Evolutionary conservation across 1,140 invertebrate species (phyloP).

Genomic region (Popillia japonica): DNA sequence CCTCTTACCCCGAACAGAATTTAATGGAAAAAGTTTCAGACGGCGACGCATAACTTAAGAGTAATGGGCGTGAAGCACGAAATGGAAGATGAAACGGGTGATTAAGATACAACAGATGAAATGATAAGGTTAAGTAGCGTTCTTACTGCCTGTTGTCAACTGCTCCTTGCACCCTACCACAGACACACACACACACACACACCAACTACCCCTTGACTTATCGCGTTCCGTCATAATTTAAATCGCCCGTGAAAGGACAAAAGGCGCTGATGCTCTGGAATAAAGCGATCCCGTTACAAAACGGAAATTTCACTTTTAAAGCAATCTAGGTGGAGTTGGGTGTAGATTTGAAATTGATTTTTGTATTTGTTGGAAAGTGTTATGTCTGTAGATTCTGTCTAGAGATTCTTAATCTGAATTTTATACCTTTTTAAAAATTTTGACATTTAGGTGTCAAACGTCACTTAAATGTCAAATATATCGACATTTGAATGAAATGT

Average conservation of each 20-base stretch:
- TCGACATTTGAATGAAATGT: no score
- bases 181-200: not conserved
- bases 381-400: no score
- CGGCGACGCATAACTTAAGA: not conserved
- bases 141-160: not conserved
- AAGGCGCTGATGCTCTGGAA: not conserved
- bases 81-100: conserved; percentile 17
- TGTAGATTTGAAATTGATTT: no score
- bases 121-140: not conserved
- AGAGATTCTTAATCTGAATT: no score
- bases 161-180: not conserved
- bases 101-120: conserved; percentile 7
- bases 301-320: no score
- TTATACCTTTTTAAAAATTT: no score
- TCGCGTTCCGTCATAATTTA: conserved; percentile 11
- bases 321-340: no score
- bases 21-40: conserved; percentile 8
- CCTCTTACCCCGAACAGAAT: not conserved
- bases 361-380: no score
- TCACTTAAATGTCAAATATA: no score
- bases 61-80: not conserved
- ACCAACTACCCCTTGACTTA: not conserved
- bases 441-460: no score
- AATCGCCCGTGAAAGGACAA: conserved; percentile 17
- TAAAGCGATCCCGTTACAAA: no score